A percentile compares a stretch with the other conserved stretches of the same genome.
phyloP scores from a whole-genome alignment of 2,113 vertebrate genomes.

The Crotalus tigris region DNA sequence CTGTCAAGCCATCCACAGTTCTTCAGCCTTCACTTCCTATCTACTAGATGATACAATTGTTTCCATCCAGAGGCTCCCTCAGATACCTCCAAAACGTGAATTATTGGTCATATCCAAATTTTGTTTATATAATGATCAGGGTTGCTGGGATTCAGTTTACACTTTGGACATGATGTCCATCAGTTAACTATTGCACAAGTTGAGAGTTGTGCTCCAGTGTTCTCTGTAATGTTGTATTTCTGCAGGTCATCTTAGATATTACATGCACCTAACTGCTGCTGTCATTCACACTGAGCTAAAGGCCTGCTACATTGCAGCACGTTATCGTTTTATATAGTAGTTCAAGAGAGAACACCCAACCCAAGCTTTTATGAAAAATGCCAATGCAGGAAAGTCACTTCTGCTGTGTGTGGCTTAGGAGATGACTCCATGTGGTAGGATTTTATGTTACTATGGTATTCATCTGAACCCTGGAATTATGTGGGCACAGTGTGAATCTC shows the following conservation, averaged over 20 bases:
- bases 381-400: not conserved
- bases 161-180: not conserved
- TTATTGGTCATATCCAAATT: not conserved
- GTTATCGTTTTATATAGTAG: not conserved
- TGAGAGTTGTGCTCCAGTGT: not conserved
- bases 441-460: not conserved
- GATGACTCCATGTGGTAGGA: not conserved
- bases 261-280: not conserved
- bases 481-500: not conserved
- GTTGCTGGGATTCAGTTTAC: not conserved
- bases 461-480: not conserved
- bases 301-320: not conserved
- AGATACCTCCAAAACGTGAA: not conserved
- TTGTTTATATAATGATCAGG: not conserved
- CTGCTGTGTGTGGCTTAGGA: not conserved
- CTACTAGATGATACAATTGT: not conserved
- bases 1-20: not conserved
- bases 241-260: not conserved
- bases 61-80: not conserved
- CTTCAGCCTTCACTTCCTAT: not conserved
- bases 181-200: not conserved
- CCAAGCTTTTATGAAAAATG: not conserved
- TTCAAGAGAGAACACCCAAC: not conserved
- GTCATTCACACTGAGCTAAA: not conserved
- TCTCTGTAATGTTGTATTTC: not conserved